A percentile compares a stretch with the other conserved stretches of the same genome.
phyloP scores from a whole-genome alignment of 1,140 invertebrate genomes.

The Periplaneta americana region DNA sequence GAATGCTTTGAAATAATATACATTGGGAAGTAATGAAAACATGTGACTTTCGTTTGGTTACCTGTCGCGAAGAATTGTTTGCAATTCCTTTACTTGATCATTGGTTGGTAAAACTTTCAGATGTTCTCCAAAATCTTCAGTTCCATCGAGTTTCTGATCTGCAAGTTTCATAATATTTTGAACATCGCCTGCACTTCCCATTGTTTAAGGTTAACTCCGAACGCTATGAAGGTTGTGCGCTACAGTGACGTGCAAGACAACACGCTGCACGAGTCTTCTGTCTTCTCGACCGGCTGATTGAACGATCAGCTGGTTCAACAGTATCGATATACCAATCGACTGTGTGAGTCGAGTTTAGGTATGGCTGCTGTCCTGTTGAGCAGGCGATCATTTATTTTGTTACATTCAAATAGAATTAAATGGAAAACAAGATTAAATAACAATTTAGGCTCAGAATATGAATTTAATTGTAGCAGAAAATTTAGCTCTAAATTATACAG shows the following conservation, averaged over 20 bases:
- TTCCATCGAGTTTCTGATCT: constrained; percentile 14
- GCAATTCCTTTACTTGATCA: constrained; percentile 87
- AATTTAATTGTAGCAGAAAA: neutral
- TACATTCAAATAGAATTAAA: neutral
- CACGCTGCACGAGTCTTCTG: too few relatives aligned
- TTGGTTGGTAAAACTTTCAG: constrained; percentile 77
- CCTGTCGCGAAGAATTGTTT: constrained; percentile 94
- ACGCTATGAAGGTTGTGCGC: too few relatives aligned
- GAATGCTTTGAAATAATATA: too few relatives aligned
- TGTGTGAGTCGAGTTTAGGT: too few relatives aligned
- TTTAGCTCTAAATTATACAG: neutral
- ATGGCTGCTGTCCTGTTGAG: neutral
- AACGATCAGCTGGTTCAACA: too few relatives aligned
- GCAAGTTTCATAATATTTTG: neutral
- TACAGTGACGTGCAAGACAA: too few relatives aligned
- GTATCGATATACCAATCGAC: too few relatives aligned
- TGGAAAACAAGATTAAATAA: neutral
- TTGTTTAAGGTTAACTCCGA: neutral
- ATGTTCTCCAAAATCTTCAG: constrained; percentile 67
- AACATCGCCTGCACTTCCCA: neutral
- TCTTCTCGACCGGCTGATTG: too few relatives aligned
- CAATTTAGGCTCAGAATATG: neutral
- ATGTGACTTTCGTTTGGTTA: constrained; percentile 40
- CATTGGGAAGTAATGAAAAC: too few relatives aligned
- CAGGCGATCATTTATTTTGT: rapidly evolving